Evolutionary conservation across 2,113 vertebrate species (phyloP), one percentile per base, ranked within the genome.

Genomic region (Datnioides undecimradiatus): DNA sequence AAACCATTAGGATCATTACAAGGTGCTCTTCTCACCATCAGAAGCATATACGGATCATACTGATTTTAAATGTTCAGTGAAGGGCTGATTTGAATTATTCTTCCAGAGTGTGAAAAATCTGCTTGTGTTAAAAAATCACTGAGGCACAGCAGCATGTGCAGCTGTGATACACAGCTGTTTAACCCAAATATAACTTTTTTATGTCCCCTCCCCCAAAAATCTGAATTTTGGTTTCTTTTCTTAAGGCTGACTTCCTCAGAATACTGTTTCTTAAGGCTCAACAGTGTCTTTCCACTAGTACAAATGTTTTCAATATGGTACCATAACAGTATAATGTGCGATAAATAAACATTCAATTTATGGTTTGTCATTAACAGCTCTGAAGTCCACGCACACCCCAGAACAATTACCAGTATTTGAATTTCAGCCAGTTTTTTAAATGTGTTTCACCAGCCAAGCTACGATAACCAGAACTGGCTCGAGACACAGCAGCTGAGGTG

Each of bases 151-250:
- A 52, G 41, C 0, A 1, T 51, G 5, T 9, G 11, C 55, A 67
- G 72, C 41, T 49, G 51, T 59, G 75, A 60, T 72, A 33, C 46
- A 76, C 84, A 82, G 65, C 49, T 72, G 70, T 43, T 75, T 21
- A 55, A 36, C 21, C n/a, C 62, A 43, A 58, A 79, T 70, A 69
- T 41, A 72, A 36, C 16, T 52, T 67, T 40, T 83, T 46, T 5
- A 67, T 25, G 59, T 69, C 73, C 64, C 16, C 62, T 48, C 8
- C 16, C 16, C n/a, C 12, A 54, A 67, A 70, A 40, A 38, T 17
- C 4, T 12, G 17, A 46, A 23, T 16, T 72, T 49, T n/a, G 3
- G 11, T 58, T 69, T 40, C 41, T 59, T 43, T 33, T n/a, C 25
- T 33, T 55, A 4, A n/a, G 40, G 70, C 38, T n/a, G n/a, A n/a